These are phyloP conservation scores for Volucella zonaria DNA, from an alignment of 2,888 invertebrate species.

Conservation along the genomic window DNA sequence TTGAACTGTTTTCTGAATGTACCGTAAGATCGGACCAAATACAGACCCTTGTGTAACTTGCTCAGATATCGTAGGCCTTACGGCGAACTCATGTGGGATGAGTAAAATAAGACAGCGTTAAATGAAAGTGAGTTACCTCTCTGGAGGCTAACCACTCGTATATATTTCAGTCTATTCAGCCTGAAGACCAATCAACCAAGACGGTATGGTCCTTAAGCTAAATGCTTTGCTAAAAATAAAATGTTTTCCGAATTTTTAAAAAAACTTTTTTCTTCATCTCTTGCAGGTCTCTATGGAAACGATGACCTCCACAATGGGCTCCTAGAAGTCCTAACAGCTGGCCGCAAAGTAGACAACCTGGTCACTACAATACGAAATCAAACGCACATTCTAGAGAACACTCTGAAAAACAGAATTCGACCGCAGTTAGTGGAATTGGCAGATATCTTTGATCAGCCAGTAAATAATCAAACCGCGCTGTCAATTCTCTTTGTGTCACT, in stretches of 20 bases:
- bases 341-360: slow-evolving; percentile 91
- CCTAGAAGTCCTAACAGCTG: slow-evolving; percentile 90
- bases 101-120: too few species aligned
- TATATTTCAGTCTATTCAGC: too few species aligned
- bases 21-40: too few species aligned
- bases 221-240: too few species aligned
- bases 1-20: too few species aligned
- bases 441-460: slow-evolving; percentile 90
- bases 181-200: too few species aligned
- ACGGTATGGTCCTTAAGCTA: too few species aligned
- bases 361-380: slow-evolving; percentile 92
- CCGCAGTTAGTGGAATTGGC: slow-evolving; percentile 88
- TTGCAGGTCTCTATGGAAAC: slow-evolving; percentile 91
- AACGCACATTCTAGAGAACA: slow-evolving; percentile 90
- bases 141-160: too few species aligned
- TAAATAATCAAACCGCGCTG: slow-evolving; percentile 90
- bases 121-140: too few species aligned
- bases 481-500: slow-evolving; percentile 88
- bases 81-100: too few species aligned
- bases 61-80: too few species aligned
- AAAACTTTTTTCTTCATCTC: not conserved
- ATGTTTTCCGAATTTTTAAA: not conserved
- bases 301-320: slow-evolving; percentile 96
- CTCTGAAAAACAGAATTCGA: slow-evolving; percentile 88
- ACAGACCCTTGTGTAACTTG: too few species aligned